Evolutionary conservation across 2,888 invertebrate species (phyloP).

Genomic region (Taenaris catops): DNA sequence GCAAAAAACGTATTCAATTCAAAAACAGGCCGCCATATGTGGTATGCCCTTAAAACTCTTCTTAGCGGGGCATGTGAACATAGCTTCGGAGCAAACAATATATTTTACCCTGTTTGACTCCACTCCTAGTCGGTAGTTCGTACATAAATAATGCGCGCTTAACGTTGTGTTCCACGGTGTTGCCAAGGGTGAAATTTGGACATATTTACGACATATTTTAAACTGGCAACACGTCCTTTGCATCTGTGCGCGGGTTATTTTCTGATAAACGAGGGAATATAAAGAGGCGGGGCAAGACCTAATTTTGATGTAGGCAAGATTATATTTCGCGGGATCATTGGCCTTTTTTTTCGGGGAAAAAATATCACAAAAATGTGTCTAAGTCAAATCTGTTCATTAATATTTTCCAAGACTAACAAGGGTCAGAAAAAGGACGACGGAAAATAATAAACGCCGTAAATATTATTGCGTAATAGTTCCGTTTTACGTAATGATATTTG

Average conservation of each 20-base stretch:
- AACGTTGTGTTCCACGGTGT: conserved; percentile 21
- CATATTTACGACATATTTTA: conserved; percentile 24
- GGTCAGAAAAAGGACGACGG: no score
- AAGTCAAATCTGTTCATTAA: no score
- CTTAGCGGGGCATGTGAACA: conserved; percentile 20
- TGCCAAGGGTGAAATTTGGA: conserved; percentile 26
- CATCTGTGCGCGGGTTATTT: conserved; percentile 17
- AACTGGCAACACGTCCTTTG: conserved; percentile 24
- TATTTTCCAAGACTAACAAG: no score
- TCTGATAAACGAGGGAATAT: conserved; percentile 7
- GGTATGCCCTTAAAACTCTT: conserved; percentile 6
- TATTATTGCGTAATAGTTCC: no score
- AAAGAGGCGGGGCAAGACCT: neutral
- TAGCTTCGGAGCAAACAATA: conserved; percentile 28
- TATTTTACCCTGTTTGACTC: conserved; percentile 29
- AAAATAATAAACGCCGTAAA: no score
- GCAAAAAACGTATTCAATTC: no score
- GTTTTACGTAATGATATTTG: no score
- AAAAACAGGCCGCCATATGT: conserved; percentile 4
- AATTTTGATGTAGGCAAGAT: no score
- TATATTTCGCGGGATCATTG: no score
- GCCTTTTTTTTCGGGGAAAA: no score
- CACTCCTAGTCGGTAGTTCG: conserved; percentile 22
- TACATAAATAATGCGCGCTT: conserved; percentile 29
- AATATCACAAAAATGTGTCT: no score